Conservation (phyloP, 2,888 invertebrate species). For the Hecatera dysodea region DNA sequence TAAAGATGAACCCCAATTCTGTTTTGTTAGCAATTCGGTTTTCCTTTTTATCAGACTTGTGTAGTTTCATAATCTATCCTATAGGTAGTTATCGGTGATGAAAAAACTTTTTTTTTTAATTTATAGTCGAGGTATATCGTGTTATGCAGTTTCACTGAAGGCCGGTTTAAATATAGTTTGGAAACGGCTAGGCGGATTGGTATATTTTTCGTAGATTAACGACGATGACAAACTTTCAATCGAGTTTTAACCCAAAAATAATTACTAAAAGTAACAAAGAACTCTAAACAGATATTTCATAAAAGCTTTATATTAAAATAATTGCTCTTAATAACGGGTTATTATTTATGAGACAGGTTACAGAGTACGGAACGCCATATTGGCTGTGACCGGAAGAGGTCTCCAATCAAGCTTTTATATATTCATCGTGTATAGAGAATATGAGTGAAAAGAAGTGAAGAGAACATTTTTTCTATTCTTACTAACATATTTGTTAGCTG, state of each 20-base stretch:
- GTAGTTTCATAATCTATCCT: neutral
- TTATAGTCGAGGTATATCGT: too few relatives aligned
- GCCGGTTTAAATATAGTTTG: neutral
- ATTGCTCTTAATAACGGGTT: slow-evolving; percentile 58
- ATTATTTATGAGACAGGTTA: slow-evolving; percentile 48
- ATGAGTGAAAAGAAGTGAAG: too few relatives aligned
- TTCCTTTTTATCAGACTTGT: slow-evolving; percentile 12
- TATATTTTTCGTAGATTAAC: neutral
- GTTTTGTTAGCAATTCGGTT: slow-evolving; percentile 3
- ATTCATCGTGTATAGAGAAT: too few relatives aligned
- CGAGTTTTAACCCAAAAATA: slow-evolving; percentile 1
- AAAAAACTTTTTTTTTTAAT: too few relatives aligned
- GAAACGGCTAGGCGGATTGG: neutral
- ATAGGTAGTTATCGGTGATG: too few relatives aligned
- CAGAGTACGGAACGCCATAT: neutral
- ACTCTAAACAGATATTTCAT: slow-evolving; percentile 44
- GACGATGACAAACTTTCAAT: neutral
- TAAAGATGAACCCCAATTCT: slow-evolving; percentile 20
- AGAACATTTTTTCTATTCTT: too few relatives aligned
- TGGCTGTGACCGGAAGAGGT: neutral
- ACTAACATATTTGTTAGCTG: too few relatives aligned
- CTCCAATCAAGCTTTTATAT: too few relatives aligned
- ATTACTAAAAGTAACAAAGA: slow-evolving; percentile 10
- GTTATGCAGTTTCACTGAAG: neutral
- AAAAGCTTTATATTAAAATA: slow-evolving; percentile 54